Percentiles rank a stretch among this genome's conserved stretches.
These are phyloP conservation scores for Palythoa grandiflora DNA, from an alignment of 92 coral and sea anemone genomes.

Conservation along the genomic window DNA sequence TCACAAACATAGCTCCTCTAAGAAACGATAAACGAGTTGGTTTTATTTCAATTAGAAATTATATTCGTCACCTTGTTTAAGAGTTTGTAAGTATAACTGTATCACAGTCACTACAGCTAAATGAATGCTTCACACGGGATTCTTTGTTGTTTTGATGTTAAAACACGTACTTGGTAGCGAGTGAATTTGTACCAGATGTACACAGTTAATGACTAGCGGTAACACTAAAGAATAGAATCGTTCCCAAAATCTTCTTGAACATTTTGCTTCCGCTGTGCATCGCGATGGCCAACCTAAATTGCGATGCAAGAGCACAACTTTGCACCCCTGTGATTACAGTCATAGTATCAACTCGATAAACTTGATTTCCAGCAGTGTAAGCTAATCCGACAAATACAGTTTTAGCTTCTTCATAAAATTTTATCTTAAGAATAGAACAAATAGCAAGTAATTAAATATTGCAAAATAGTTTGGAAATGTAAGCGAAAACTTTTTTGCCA, in stretches of 20 bases:
- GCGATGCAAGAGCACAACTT: background rate
- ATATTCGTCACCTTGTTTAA: background rate
- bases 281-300: constrained; percentile 16
- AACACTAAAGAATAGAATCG: constrained; percentile 25
- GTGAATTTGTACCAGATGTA: constrained; percentile 48
- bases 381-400: background rate
- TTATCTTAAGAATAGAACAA: background rate
- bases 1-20: background rate
- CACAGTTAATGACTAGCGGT: constrained; percentile 40
- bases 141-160: constrained; percentile 20
- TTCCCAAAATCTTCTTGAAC: constrained; percentile 19
- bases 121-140: constrained; percentile 17
- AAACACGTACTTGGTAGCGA: constrained; percentile 23
- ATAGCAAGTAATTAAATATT: background rate
- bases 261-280: constrained; percentile 44
- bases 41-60: background rate
- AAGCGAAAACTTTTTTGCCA: background rate
- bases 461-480: background rate
- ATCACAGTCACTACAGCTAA: background rate
- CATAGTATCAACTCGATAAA: background rate
- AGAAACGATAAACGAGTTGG: background rate
- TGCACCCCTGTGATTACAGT: constrained; percentile 20
- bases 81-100: background rate
- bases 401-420: background rate
- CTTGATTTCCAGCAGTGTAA: constrained; percentile 13